These are phyloP conservation scores for Vesta saturnalis DNA, from an alignment of 2,888 invertebrate genomes.

Conservation along the genomic window DNA sequence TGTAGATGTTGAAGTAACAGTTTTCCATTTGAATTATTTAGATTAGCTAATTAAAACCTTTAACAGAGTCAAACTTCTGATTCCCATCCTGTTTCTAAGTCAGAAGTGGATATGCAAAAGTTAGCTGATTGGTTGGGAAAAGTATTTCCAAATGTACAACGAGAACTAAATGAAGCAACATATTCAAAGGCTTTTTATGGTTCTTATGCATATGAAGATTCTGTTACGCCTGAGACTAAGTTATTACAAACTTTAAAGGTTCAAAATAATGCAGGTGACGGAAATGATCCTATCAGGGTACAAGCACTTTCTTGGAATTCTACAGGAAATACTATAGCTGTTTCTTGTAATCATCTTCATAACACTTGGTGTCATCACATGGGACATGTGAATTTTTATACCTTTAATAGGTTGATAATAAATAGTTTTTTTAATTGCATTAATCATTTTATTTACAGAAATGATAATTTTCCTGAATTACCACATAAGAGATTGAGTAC, in stretches of 20 bases:
- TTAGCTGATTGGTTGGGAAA: constrained; percentile 63
- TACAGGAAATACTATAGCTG: constrained; percentile 58
- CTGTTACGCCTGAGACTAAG: constrained; percentile 49
- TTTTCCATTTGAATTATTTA: constrained; percentile 4
- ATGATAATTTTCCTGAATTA: constrained; percentile 51
- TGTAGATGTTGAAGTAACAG: constrained; percentile 49
- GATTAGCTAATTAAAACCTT: constrained; percentile 12
- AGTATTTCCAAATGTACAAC: constrained; percentile 62
- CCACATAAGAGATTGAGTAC: constrained; percentile 54
- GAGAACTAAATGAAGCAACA: constrained; percentile 60
- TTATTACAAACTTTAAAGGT: constrained; percentile 52
- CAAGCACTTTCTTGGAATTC: constrained; percentile 59
- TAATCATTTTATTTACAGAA: constrained; percentile 45
- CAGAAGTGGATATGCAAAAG: constrained; percentile 60
- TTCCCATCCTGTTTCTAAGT: constrained; percentile 29
- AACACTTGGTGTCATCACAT: constrained; percentile 61
- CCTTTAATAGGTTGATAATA: constrained; percentile 51
- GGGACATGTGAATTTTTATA: constrained; percentile 54
- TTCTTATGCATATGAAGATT: constrained; percentile 47
- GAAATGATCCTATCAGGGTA: constrained; percentile 38
- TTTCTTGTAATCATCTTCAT: constrained; percentile 56
- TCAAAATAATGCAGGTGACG: constrained; percentile 14
- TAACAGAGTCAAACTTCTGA: constrained; percentile 61
- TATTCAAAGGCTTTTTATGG: constrained; percentile 55
- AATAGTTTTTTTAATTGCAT: constrained; percentile 9